A percentile compares a stretch with the other conserved stretches of the same genome.
Evolutionary conservation across 2,888 invertebrate species (phyloP).

Genomic region (Scrobipalpa costella): DNA sequence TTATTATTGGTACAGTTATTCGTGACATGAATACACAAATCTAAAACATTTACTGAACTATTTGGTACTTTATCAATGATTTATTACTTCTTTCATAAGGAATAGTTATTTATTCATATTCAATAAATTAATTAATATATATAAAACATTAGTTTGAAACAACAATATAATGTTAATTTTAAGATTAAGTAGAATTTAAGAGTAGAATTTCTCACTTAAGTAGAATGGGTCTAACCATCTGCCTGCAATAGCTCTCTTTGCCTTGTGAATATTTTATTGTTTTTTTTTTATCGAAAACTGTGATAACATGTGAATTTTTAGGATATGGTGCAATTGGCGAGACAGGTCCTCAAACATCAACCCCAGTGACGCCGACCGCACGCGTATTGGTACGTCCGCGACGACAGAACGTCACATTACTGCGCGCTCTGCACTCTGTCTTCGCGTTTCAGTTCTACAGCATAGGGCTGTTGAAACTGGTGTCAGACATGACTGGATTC

Average conservation of each 20-base stretch:
- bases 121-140: no score
- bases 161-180: no score
- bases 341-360: slow-evolving; percentile 56
- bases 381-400: slow-evolving; percentile 60
- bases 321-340: slow-evolving; percentile 69
- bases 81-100: not conserved
- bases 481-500: slow-evolving; percentile 92
- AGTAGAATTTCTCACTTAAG: no score
- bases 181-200: no score
- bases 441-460: slow-evolving; percentile 92
- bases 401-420: slow-evolving; percentile 78
- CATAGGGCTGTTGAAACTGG: slow-evolving; percentile 90
- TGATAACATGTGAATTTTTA: slow-evolving; percentile 29
- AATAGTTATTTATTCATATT: no score
- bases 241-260: no score
- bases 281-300: not conserved
- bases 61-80: slow-evolving; percentile 8
- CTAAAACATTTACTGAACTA: no score
- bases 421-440: slow-evolving; percentile 86
- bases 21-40: no score
- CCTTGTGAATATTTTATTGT: no score
- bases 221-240: no score
- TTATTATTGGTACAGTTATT: no score
- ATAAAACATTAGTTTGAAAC: no score
- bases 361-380: slow-evolving; percentile 66